phyloP scores from a whole-genome alignment of 1,140 invertebrate species.

The Pogonomyrmex californicus region DNA sequence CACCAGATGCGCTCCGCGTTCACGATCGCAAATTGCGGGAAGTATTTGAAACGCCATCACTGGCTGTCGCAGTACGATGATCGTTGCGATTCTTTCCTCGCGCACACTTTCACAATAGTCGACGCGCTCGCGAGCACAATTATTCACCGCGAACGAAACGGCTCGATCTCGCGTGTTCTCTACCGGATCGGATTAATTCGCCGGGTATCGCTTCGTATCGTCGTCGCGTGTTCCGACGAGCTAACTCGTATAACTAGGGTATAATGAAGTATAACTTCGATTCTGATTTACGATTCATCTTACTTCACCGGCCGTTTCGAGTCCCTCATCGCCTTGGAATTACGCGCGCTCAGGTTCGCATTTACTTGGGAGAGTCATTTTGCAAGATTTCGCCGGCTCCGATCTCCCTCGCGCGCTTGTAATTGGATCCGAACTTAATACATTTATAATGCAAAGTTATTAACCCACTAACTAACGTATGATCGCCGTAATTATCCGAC shows the following conservation, averaged over 20 bases:
- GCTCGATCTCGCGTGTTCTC: conserved; percentile 32
- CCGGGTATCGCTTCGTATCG: neutral
- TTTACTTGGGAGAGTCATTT: conserved; percentile 36
- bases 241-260: neutral
- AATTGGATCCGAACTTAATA: conserved; percentile 78
- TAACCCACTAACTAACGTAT: conserved; percentile 75
- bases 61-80: conserved; percentile 61
- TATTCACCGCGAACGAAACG: conserved; percentile 38
- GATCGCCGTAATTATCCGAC: conserved; percentile 75
- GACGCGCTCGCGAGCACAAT: conserved; percentile 55
- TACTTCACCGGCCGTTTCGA: neutral
- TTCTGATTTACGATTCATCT: conserved; percentile 49
- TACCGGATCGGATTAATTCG: conserved; percentile 33
- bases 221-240: neutral
- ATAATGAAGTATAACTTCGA: conserved; percentile 51
- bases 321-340: conserved; percentile 67
- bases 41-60: conserved; percentile 66
- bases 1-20: conserved; percentile 73
- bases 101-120: conserved; percentile 51
- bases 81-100: conserved; percentile 50
- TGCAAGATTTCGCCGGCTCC: conserved; percentile 58
- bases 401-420: conserved; percentile 64
- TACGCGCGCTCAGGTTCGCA: conserved; percentile 52
- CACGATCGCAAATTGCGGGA: conserved; percentile 74
- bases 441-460: conserved; percentile 80